Conservation (phyloP, 2,797 vertebrate genomes). For the Pempheris klunzingeri region DNA sequence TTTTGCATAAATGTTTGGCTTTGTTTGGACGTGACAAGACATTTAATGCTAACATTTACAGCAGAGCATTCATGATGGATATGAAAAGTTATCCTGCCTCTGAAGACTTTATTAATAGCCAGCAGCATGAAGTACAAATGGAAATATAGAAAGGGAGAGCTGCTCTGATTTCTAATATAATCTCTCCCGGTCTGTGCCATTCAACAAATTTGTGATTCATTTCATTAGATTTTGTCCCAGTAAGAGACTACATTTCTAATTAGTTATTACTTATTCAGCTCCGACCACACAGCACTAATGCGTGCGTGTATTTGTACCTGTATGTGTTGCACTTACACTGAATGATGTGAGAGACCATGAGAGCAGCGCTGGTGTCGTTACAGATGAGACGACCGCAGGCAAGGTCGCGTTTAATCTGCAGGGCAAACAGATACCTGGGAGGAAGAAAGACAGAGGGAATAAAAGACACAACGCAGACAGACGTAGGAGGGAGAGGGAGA, state of each 20-base stretch:
- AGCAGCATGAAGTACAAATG: not conserved
- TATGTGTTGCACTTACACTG: slow-evolving; percentile 89
- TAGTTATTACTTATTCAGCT: not conserved
- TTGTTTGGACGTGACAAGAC: not conserved
- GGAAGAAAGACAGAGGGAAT: not conserved
- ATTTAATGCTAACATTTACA: not conserved
- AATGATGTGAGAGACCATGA: slow-evolving; percentile 94
- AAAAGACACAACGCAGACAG: not conserved
- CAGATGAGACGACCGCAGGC: slow-evolving; percentile 91
- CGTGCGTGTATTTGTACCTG: slow-evolving; percentile 4
- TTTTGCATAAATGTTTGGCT: not conserved
- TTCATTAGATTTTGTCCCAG: no score
- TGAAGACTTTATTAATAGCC: no score
- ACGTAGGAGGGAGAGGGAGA: not conserved
- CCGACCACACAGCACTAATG: not conserved
- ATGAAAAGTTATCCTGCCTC: no score
- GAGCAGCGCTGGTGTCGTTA: slow-evolving; percentile 93
- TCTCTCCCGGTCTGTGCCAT: no score
- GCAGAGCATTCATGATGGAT: no score
- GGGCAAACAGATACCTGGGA: slow-evolving; percentile 93
- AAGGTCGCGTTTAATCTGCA: slow-evolving; percentile 95
- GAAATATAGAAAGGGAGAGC: not conserved
- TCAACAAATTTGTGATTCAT: no score
- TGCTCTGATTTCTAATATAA: no score
- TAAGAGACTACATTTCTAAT: no score